Base-by-base conservation (phyloP, 1,140 invertebrate species). In the Dufourea novaeangliae region DNA sequence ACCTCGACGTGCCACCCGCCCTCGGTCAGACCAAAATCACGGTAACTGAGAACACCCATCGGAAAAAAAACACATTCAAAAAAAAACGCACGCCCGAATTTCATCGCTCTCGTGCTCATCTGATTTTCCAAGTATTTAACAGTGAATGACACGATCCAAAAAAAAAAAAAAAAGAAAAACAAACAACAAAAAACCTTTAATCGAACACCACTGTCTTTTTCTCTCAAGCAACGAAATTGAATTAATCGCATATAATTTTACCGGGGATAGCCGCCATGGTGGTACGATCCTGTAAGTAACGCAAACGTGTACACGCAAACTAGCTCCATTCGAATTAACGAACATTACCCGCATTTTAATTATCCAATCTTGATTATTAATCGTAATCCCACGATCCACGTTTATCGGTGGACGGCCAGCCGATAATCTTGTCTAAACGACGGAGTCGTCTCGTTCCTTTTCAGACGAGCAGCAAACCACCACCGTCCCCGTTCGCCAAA, bases 221-320 rank as follows among this genome's bases (percentile, higher is more conserved):
- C 34, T 1, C 11, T 8, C n/a, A n/a, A 70, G 12, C n/a, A 17
- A 22, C 1, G 25, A 37, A 50, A 29, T 67, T 37, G 37, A 57
- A 76, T 76, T 69, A 69, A 69, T 44, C 14, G 34, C 68, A 59
- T 69, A 17, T 76, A 68, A 74, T 83, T 79, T 83, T 70, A 62
- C 79, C 78, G 80, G 88, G 88, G 88, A 89, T 85, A 97, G 96
- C 96, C 96, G 89, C 94, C 95, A 87, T 97, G 96, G 96, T 97
- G 96, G 96, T 97, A 97, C 92, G 96, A 96, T 92, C 96, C 96
- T 91, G 96, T 97, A 94, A 97, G 96, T 96, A 94, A 69, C n/a
- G 29, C 56, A 81, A 71, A n/a, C 57, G 29, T n/a, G 27, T 39
- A 79, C 52, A 17, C 54, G 29, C 41, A 20, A 27, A 66, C n/a